A percentile compares a stretch with the other conserved stretches of the same genome.
Evolutionary conservation across 2,113 vertebrate species (phyloP).

Genomic region (Gambusia holbrooki): DNA sequence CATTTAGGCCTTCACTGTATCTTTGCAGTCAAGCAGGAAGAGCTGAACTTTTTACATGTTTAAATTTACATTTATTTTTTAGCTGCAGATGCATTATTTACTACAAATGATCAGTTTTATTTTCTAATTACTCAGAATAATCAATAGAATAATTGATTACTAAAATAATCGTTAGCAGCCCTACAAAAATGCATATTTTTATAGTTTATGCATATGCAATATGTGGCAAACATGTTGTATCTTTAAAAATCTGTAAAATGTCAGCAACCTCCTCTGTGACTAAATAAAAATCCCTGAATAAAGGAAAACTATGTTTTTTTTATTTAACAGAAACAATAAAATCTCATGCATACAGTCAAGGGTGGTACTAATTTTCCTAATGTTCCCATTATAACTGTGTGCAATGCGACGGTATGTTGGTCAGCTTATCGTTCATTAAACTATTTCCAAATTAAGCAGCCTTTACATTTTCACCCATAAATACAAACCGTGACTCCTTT

Average conservation of each 20-base stretch:
- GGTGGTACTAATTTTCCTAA: not conserved
- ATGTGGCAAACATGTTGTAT: not conserved
- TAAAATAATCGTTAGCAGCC: no score
- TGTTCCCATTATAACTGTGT: not conserved
- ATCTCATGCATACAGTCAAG: not conserved
- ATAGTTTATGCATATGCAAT: not conserved
- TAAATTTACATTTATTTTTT: no score
- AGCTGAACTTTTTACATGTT: no score
- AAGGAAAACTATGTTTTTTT: not conserved
- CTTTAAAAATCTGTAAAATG: no score
- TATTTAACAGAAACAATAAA: no score
- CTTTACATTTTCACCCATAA: conserved; percentile 65
- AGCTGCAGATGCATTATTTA: no score
- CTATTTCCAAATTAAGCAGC: conserved; percentile 61
- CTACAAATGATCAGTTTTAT: no score
- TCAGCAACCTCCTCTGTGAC: no score
- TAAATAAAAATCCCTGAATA: not conserved
- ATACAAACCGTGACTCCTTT: conserved; percentile 69
- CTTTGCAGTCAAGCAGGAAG: no score
- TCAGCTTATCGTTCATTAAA: conserved; percentile 51
- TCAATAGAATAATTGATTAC: no score
- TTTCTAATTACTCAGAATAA: no score
- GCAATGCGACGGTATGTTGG: not conserved
- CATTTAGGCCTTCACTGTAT: no score
- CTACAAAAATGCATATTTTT: not conserved